These are phyloP conservation scores for Automeris io DNA, from an alignment of 2,888 invertebrate species.

Conservation along the genomic window DNA sequence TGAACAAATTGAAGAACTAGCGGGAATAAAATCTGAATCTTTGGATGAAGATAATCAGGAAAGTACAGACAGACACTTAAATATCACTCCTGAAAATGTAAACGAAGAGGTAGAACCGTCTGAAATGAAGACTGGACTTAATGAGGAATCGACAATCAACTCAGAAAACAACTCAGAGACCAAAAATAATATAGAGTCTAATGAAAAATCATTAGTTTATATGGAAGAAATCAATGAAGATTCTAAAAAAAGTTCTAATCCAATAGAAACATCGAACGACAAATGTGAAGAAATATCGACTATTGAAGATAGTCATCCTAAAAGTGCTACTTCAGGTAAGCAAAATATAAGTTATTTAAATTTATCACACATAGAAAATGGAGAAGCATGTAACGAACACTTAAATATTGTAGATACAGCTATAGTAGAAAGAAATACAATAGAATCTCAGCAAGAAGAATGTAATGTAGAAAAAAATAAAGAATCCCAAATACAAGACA, in stretches of 20 bases:
- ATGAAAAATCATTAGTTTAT: neutral
- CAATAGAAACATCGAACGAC: neutral
- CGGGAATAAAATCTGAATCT: conserved; percentile 17
- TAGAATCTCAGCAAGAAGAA: neutral
- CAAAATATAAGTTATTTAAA: neutral
- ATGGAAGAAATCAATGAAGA: neutral
- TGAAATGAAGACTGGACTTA: conserved; percentile 6
- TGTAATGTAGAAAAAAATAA: conserved; percentile 2
- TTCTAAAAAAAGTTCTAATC: conserved; percentile 2
- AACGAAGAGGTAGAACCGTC: conserved; percentile 7
- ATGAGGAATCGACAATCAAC: conserved; percentile 6
- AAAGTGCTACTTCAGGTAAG: conserved; percentile 2
- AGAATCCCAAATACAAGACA: conserved; percentile 15
- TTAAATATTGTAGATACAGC: neutral
- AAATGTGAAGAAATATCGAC: neutral
- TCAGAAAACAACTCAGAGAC: conserved; percentile 5
- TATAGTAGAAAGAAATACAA: neutral
- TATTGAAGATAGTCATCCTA: conserved; percentile 3
- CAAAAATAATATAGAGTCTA: conserved; percentile 2
- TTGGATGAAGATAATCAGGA: conserved; percentile 12
- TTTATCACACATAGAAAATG: conserved; percentile 6
- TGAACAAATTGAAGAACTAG: conserved; percentile 4
- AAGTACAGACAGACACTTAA: conserved; percentile 16
- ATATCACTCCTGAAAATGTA: conserved; percentile 13
- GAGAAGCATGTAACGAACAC: conserved; percentile 5